Evolutionary conservation across 2,888 invertebrate species (phyloP).

Genomic region (Thymelicus lineola): DNA sequence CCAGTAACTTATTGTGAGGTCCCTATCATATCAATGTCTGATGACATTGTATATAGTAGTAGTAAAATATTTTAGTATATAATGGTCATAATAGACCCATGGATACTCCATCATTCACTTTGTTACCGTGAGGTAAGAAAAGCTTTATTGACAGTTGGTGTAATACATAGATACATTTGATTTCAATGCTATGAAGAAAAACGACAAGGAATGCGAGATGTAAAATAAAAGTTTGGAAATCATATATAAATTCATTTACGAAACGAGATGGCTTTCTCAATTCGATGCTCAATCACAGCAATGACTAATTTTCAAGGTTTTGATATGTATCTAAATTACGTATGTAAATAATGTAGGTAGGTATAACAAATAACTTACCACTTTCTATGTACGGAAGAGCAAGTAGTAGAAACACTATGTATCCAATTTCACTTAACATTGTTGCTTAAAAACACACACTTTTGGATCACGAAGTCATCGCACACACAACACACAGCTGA

Average conservation of each 20-base stretch:
- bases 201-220: neutral
- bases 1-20: too few species aligned
- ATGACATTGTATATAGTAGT: too few species aligned
- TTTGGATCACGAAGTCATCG: constrained; percentile 83
- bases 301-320: constrained; percentile 24
- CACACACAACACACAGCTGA: constrained; percentile 86
- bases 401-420: constrained; percentile 88
- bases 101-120: too few species aligned
- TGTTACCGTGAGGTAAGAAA: too few species aligned
- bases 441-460: constrained; percentile 79
- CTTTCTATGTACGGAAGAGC: constrained; percentile 89
- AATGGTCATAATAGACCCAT: too few species aligned
- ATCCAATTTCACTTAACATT: constrained; percentile 88
- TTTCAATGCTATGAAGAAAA: neutral
- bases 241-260: neutral
- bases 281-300: neutral
- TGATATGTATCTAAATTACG: constrained; percentile 17
- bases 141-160: too few species aligned
- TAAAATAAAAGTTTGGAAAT: neutral
- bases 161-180: neutral
- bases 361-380: constrained; percentile 80
- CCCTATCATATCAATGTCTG: too few species aligned
- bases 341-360: constrained; percentile 35
- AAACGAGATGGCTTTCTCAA: neutral
- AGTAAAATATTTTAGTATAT: too few species aligned